These are phyloP conservation scores for Urocitellus parryii DNA, from an alignment of 2,113 vertebrate species.

Conservation along the genomic window DNA sequence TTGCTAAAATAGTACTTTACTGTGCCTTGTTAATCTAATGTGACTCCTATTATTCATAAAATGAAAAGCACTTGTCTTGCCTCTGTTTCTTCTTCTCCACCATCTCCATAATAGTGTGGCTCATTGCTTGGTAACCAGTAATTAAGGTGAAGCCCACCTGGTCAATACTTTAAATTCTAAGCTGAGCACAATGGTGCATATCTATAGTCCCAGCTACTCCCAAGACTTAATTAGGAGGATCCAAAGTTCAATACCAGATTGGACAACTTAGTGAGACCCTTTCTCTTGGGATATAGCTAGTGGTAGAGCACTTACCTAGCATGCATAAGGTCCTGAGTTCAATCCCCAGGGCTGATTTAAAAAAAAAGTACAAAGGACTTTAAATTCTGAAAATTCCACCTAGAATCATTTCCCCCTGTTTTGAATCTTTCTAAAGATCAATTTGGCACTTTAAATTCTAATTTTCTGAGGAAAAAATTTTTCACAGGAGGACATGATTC, in stretches of 20 bases:
- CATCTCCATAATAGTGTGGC: neutral
- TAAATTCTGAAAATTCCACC: neutral
- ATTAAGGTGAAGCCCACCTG: neutral
- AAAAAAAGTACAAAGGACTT: neutral
- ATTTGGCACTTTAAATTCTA: neutral
- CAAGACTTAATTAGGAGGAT: neutral
- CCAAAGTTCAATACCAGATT: neutral
- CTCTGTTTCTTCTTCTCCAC: neutral
- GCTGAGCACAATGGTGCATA: neutral
- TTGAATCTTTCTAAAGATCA: neutral
- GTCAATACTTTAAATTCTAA: neutral
- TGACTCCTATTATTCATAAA: neutral
- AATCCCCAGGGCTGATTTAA: neutral
- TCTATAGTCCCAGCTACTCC: neutral
- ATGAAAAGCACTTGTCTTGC: neutral
- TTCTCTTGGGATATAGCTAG: neutral
- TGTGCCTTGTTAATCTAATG: neutral
- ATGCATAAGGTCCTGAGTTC: neutral
- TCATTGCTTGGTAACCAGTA: neutral
- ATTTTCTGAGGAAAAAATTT: neutral
- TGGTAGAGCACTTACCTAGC: neutral
- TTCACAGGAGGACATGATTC: neutral
- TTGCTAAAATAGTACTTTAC: neutral
- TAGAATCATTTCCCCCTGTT: neutral
- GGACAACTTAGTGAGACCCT: neutral